Percentiles rank a stretch among this genome's conserved stretches.
phyloP scores from a whole-genome alignment of 2,113 vertebrate genomes.

The Chroicocephalus ridibundus region DNA sequence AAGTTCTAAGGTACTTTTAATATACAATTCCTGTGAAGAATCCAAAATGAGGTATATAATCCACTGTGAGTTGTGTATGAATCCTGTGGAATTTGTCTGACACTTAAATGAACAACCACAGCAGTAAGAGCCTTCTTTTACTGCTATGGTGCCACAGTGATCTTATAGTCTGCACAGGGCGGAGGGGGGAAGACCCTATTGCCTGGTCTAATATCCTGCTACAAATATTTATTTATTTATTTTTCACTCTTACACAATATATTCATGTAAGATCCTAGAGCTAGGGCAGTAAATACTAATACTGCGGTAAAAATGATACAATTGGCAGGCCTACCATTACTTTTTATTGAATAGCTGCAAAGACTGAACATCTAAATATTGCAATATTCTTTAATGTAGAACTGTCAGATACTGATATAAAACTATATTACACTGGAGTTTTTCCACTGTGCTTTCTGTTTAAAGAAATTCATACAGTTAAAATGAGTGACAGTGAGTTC shows the following conservation, averaged over 20 bases:
- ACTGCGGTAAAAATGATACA: neutral
- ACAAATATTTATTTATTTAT: neutral
- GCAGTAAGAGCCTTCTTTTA: neutral
- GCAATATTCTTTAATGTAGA: neutral
- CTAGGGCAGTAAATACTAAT: neutral
- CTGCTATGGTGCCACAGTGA: neutral
- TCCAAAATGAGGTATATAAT: neutral
- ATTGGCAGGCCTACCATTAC: neutral
- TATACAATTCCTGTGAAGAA: neutral
- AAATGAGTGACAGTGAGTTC: neutral
- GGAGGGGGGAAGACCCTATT: rapidly evolving
- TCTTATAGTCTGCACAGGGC: neutral
- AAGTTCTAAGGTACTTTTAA: neutral
- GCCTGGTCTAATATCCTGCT: neutral
- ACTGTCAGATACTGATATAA: neutral
- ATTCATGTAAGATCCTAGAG: neutral
- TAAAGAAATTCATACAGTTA: neutral
- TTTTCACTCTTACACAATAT: neutral
- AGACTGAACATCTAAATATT: neutral
- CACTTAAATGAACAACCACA: neutral
- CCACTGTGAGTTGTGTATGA: neutral
- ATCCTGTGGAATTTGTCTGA: neutral
- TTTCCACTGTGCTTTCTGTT: neutral
- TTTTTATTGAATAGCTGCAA: neutral
- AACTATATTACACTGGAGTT: neutral